Base-by-base conservation (phyloP, 2,888 invertebrate species). In the Gymnocheta viridis region DNA sequence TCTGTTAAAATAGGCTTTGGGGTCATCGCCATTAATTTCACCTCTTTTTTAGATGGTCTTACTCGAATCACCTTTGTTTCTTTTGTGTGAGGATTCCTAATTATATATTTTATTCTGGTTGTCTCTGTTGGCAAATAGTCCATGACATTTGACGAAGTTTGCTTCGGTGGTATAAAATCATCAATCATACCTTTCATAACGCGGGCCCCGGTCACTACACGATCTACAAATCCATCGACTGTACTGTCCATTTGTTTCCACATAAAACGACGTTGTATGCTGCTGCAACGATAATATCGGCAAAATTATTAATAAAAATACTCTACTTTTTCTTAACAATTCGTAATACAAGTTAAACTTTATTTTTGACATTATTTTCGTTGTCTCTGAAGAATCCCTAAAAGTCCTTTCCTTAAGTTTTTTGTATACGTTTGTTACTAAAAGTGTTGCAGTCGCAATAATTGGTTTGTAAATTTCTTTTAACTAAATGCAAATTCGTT, bases 241-340 rank as follows among this genome's bases (percentile, higher is more conserved):
- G 89, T 88, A 29, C 89, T 89, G 60, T 91, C 91, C 89, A 91
- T 89, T 82, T 91, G 89, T 47, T 90, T 89, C 92, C 92, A 92
- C 92, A 92, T 91, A 58, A 92, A 91, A 29, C 92, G 91, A 0
- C 92, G 89, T 77, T 91, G 91, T 47, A 90, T 89, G 87, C 88
- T 89, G 70, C 62, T 67, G 81, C 82, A 73, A 62, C 1, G n/a
- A 73, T 19, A 72, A 10, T 62, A 3, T 5, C 6, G 4, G 12
- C 32, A 66, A 32, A 9, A n/a, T 56, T 56, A 56, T 7, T 4
- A 17, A 32, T 32, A 29, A 49, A 49, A 44, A 44, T 44, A n/a
- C n/a, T 49, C 24, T 10, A 22, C 10, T 27, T 24, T 49, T 9
- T 22, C 9, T 22, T 24, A 22, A 51, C 0, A 56, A 29, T 29